phyloP scores from a whole-genome alignment of 1,140 invertebrate genomes.

The Aricia agestis region DNA sequence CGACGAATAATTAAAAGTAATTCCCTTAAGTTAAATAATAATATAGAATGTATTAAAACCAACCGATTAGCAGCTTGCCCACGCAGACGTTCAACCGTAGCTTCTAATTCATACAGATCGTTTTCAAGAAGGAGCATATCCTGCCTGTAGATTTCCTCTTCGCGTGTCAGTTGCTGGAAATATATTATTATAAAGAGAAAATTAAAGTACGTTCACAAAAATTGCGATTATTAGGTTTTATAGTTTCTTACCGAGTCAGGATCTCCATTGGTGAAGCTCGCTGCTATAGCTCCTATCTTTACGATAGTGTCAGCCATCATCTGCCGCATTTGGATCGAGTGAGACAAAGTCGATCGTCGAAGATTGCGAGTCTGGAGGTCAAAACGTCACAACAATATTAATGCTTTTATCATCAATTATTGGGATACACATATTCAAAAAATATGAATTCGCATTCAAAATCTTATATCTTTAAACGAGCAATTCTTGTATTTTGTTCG shows the following conservation, averaged over 20 bases:
- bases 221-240: not conserved
- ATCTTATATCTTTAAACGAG: no score
- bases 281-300: conserved; percentile 83
- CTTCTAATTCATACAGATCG: conserved; percentile 94
- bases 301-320: conserved; percentile 93
- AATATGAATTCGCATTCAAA: not conserved
- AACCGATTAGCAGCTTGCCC: conserved; percentile 94
- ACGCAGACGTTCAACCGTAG: conserved; percentile 94
- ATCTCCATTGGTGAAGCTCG: conserved; percentile 51
- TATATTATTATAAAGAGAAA: not conserved
- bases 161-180: conserved; percentile 58
- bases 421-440: conserved; percentile 5
- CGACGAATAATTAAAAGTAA: no score
- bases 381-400: conserved; percentile 26
- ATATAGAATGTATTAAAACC: conserved; percentile 6
- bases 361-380: conserved; percentile 81
- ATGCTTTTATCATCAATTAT: not conserved
- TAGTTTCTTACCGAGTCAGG: conserved; percentile 49
- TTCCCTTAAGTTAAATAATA: not conserved
- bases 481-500: no score
- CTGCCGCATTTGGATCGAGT: conserved; percentile 92
- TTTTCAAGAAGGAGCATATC: conserved; percentile 94
- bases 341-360: conserved; percentile 91
- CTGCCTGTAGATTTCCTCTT: conserved; percentile 91
- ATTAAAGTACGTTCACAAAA: not conserved